Base-by-base conservation (phyloP, 2,113 vertebrate genomes). In the Seriola dumerili region DNA sequence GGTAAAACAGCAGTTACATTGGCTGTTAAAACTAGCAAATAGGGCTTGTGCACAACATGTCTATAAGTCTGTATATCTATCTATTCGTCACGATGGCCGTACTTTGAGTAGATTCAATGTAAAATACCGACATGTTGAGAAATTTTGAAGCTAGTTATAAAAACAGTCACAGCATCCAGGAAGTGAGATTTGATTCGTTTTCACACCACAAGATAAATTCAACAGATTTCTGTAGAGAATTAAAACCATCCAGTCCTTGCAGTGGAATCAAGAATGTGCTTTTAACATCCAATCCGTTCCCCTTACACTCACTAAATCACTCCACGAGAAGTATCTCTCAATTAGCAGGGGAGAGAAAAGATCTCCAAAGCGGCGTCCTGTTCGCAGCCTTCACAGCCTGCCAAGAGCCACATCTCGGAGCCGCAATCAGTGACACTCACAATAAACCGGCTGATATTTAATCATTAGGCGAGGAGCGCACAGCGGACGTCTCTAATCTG, bases 391-490 rank as follows among this genome's bases (percentile, higher is more conserved):
- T 69, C 52, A 3, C 64, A 4, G 67, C 23, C 14, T 62, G 91
- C 91, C 90, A 93, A 91, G 71, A 90, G 90, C 86, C 85, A 92
- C 88, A 87, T 91, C 75, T 88, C 61, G 2, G 48, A 67, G 52
- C 85, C 19, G 36, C 77, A 91, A 85, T 90, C 92, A 90, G 83
- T 77, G 88, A 92, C 86, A 91, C 65, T 90, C 72, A 86, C 90
- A 92, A 91, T 92, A 93, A 93, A 92, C 76, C 19, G 29, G 64
- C 65, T 88, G 76, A 93, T 89, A 87, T 85, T 89, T 88, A 93
- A 93, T 94, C 91, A 91, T 92, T 88, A 91, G 85, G 46, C 8
- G 14, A 85, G 88, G 86, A 91, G 83, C 80, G 75, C 67, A 23
- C 81, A 78, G 90, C 87, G 84, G 87, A 90, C 76, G 66, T 88